These are phyloP conservation scores for Lissonota sp. DNA, from an alignment of 2,888 invertebrate species.

Conservation along the genomic window DNA sequence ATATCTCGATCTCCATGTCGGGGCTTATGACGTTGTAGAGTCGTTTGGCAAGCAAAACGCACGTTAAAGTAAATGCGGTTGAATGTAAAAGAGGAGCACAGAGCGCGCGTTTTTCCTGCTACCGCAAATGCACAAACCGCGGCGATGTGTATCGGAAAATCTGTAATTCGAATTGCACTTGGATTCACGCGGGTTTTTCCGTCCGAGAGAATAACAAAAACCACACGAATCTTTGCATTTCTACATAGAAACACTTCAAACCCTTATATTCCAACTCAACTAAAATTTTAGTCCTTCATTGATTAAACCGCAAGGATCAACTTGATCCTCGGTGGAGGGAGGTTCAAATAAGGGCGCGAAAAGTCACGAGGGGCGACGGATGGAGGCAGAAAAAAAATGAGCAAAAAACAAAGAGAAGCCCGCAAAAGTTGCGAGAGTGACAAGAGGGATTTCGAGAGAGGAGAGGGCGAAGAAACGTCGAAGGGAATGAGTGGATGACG, in stretches of 20 bases:
- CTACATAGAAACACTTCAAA: neutral
- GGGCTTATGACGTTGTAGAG: neutral
- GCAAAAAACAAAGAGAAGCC: conserved; percentile 2
- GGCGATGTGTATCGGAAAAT: conserved; percentile 28
- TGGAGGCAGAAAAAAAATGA: neutral
- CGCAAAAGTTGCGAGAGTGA: conserved; percentile 25
- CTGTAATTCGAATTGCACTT: conserved; percentile 39
- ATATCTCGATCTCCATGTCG: conserved; percentile 22
- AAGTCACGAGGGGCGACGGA: neutral
- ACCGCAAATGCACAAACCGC: conserved; percentile 21
- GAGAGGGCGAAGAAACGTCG: conserved; percentile 35
- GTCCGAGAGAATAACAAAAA: neutral
- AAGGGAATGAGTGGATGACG: conserved; percentile 18
- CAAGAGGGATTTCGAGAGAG: conserved; percentile 40
- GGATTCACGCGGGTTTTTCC: neutral
- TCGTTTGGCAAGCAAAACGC: conserved; percentile 19
- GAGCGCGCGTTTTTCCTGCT: neutral
- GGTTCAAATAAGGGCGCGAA: conserved; percentile 8
- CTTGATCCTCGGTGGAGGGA: neutral
- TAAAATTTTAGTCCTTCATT: neutral
- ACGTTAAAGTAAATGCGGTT: conserved; percentile 14
- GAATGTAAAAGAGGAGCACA: conserved; percentile 1
- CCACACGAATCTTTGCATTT: too few relatives aligned
- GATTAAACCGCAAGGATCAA: neutral
- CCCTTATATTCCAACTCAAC: neutral